A percentile compares a stretch with the other conserved stretches of the same genome.
Evolutionary conservation across 2,888 invertebrate genomes (phyloP).

Genomic region (Nycteola revayana): DNA sequence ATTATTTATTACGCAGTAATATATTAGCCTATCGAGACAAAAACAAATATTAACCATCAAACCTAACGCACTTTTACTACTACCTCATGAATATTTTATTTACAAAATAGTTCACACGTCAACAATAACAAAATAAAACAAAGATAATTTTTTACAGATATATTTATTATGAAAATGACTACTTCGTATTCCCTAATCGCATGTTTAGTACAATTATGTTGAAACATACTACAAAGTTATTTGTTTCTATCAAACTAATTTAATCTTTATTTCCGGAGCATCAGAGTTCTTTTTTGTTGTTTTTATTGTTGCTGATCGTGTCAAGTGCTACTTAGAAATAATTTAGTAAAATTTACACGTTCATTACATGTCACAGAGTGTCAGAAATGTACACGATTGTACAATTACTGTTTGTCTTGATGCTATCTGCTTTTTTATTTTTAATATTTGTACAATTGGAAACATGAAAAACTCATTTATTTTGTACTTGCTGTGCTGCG

Average conservation of each 20-base stretch:
- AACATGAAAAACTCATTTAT: too few relatives aligned
- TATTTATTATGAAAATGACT: constrained; percentile 28
- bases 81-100: constrained; percentile 7
- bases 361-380: constrained; percentile 1
- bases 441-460: too few relatives aligned
- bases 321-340: constrained; percentile 7
- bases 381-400: too few relatives aligned
- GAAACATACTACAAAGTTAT: constrained; percentile 8
- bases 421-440: too few relatives aligned
- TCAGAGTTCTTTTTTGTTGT: constrained; percentile 6
- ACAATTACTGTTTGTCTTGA: too few relatives aligned
- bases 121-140: too few relatives aligned
- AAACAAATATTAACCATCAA: too few relatives aligned
- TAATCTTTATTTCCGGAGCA: neutral
- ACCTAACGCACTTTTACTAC: neutral
- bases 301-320: neutral
- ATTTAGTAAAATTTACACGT: constrained; percentile 12
- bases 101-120: neutral
- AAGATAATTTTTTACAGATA: constrained; percentile 1
- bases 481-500: too few relatives aligned
- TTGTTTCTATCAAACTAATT: constrained; percentile 1
- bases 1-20: too few relatives aligned
- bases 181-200: constrained; percentile 20
- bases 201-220: constrained; percentile 21
- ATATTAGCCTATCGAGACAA: too few relatives aligned